Base-by-base conservation (phyloP, 2,888 invertebrate species). In the Cryptosula pallasiana region DNA sequence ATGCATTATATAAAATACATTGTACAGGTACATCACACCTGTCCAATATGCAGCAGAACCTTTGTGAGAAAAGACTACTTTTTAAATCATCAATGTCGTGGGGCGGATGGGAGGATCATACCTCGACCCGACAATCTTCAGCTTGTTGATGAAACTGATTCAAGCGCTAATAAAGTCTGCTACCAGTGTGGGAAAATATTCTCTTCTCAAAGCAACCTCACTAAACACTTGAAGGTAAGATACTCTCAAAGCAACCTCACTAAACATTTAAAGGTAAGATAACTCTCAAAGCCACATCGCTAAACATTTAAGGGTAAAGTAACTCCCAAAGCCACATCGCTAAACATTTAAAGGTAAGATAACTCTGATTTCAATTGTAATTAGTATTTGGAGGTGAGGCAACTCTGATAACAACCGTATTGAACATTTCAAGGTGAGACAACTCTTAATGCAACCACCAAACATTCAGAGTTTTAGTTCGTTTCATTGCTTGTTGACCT, bases 151-250 rank as follows among this genome's bases (percentile, higher is more conserved):
- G 9, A 20, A 5, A 5, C 9, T 32, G 34, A 63, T 16, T 13
- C 63, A 2, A 27, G 25, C 3, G 16, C 9, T 9, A 16, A 57
- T 57, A 27, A 35, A 32, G 82, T 87, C 1, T 88, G 88, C 75
- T 84, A 87, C 72, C 79, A 84, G 27, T 88, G 88, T 78, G 87
- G 87, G 0, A 83, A 85, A 73, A 77, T 80, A 5, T 87, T 86
- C 76, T 81, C 82, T 29, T 85, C 82, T 69, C 78, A 77, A 1
- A 82, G 85, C 74, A 86, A 85, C 73, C 79, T 87, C 27, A 85
- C 84, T 73, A 83, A 85, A 75, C 89, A 88, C 77, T 81, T 86
- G 75, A 81, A 81, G 45, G 70, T 70, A 29, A 45, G n/a, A n/a
- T n/a, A n/a, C n/a, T n/a, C n/a, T n/a, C n/a, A n/a, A n/a, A n/a